Evolutionary conservation across 1,140 invertebrate genomes (phyloP).

Genomic region (Papilio xuthus): DNA sequence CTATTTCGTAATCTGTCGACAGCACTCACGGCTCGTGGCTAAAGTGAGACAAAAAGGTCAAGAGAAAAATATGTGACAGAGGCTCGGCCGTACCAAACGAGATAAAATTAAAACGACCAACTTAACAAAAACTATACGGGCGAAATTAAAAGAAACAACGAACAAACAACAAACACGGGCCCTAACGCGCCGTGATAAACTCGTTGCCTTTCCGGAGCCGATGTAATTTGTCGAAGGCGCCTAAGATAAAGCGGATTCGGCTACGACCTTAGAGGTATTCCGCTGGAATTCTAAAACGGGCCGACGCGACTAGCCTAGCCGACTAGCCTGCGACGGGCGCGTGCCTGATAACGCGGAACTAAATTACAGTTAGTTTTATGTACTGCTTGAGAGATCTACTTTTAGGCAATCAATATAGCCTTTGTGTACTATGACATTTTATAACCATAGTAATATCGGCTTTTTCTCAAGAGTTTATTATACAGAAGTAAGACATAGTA

Average conservation of each 20-base stretch:
- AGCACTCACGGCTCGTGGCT: slow-evolving; percentile 44
- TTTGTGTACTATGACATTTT: too few relatives aligned
- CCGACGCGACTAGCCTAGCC: slow-evolving; percentile 51
- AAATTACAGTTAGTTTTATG: slow-evolving; percentile 29
- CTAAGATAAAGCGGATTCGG: slow-evolving; percentile 72
- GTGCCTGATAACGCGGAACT: background rate
- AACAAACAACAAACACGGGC: slow-evolving; percentile 72
- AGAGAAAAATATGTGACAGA: slow-evolving; percentile 69
- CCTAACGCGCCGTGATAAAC: slow-evolving; percentile 74
- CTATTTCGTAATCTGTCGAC: slow-evolving; percentile 46
- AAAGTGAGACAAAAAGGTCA: slow-evolving; percentile 50
- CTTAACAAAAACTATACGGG: slow-evolving; percentile 73
- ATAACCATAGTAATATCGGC: too few relatives aligned
- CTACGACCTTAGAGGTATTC: slow-evolving; percentile 54
- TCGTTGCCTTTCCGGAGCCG: slow-evolving; percentile 68
- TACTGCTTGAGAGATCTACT: background rate
- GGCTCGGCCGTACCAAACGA: slow-evolving; percentile 62
- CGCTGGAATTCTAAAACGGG: slow-evolving; percentile 62
- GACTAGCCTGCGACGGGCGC: slow-evolving; percentile 50
- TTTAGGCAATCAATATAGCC: background rate
- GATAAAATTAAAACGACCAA: slow-evolving; percentile 74
- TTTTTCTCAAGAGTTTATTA: too few relatives aligned
- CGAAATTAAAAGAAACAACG: slow-evolving; percentile 78
- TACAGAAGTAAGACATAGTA: too few relatives aligned
- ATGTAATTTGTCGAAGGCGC: slow-evolving; percentile 80